Evolutionary conservation across 2,888 invertebrate species (phyloP), one percentile per base, ranked within the genome.

Genomic region (Epistrophe eligans): DNA sequence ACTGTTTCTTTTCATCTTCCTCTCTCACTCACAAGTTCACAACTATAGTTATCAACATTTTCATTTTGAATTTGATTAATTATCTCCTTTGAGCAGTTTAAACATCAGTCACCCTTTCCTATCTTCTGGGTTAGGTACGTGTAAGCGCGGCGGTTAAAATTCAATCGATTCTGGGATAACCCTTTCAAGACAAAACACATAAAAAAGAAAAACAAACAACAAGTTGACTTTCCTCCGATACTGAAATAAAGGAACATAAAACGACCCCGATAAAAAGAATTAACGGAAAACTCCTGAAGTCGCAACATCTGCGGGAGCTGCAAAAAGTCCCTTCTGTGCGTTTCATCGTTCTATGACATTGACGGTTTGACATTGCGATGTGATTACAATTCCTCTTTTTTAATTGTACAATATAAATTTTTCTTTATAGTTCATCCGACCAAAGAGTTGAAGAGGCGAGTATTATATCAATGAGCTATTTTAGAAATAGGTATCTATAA

Each of bases 61-160:
- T 79, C 87, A 87, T 87, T 83, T 83, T 87, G 87, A 87, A 70
- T 87, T 87, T 87, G 87, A 87, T 87, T 87, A 87, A 87, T 87
- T 87, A 73, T 72, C 72, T 72, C 62, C 72, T 72, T 74, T 72
- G 72, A 83, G 74, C 57, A 79, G 74, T 79, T 82, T 72, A 32
- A 50, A 67, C 67, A 67, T 67, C 70, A 60, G 45, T 77, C 79
- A 83, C 79, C 83, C 87, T 67, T 76, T 74, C 60, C 66, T 50
- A 48, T 28, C 28, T 24, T 19, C 38, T 66, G 11, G 35, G 24
- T 11, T 48, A 13, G 19, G 52, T 57, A 71, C 80, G 52, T 60
- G 70, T 79, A 72, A 72, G 72, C 67, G 77, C 81, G 66, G 66
- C 73, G 82, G 72, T 64, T 73, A 83, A 72, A 76, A 57, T 87